Base-by-base conservation (phyloP, 2,888 invertebrate species). In the Chesias legatella region DNA sequence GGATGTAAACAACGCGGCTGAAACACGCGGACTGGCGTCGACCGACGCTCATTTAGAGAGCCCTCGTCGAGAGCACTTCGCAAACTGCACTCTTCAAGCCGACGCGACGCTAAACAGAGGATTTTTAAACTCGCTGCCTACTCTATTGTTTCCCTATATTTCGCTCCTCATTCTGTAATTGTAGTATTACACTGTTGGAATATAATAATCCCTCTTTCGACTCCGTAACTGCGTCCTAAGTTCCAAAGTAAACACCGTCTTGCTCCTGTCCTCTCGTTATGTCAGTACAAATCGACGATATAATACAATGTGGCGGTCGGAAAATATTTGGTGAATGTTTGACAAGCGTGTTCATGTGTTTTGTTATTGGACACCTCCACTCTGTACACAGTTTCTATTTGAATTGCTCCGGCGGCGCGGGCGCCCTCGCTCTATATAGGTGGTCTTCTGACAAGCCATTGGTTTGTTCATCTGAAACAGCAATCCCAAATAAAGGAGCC, bases 241-340 rank as follows among this genome's bases (percentile, higher is more conserved):
- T 79, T 75, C 66, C 62, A 74, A 73, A 64, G 70, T 58, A 83
- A 85, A 82, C 66, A 79, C 62, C 45, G 55, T 52, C 60, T 59
- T 61, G 76, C 79, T 81, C 70, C 81, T 78, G 78, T 76, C 71
- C 65, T 58, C 53, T 63, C 58, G 62, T 54, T 56, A 63, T 78
- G 75, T 80, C 77, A 63, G 73, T 78, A 82, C 76, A 82, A 82
- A 82, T 79, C 77, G 73, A 73, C 71, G 65, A 72, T 66, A 77
- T 78, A 80, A 79, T 78, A 74, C 73, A 73, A 67, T 76, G 75
- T 74, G 72, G 70, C 74, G 72, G 67, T 72, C 63, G 69, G 72
- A 68, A 78, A 83, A 86, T 85, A 83, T 85, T 86, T 86, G 80
- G 67, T 70, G 72, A 79, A 63, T 86, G 71, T 86, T 86, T 86